These are phyloP conservation scores for Holothuria leucospilota DNA, from an alignment of 53 echinoderm and acorn worm genomes.

Conservation along the genomic window DNA sequence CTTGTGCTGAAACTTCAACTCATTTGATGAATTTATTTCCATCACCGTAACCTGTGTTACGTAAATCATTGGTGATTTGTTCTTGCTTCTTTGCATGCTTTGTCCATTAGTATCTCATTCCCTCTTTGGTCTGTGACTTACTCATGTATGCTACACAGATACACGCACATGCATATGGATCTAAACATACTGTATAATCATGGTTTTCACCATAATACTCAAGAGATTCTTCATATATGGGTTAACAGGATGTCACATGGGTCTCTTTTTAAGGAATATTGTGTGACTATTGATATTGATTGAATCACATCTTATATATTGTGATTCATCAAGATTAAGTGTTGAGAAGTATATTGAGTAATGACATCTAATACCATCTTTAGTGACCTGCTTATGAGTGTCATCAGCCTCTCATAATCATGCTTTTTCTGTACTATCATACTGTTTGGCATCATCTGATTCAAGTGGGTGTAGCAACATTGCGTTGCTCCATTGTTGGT, in stretches of 20 bases:
- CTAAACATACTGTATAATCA: constrained; percentile 54
- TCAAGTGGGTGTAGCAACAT: constrained; percentile 14
- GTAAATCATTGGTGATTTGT: background rate
- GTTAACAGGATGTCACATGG: constrained; percentile 43
- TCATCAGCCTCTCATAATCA: background rate
- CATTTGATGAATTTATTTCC: constrained; percentile 52
- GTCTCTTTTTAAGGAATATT: constrained; percentile 10
- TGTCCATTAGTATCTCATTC: constrained; percentile 54
- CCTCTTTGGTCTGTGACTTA: constrained; percentile 54
- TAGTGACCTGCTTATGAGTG: background rate
- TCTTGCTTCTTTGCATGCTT: constrained; percentile 54
- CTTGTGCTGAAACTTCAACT: constrained; percentile 51
- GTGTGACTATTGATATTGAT: constrained; percentile 27
- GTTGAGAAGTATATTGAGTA: constrained; percentile 7
- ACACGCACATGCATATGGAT: constrained; percentile 64
- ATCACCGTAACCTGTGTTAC: constrained; percentile 22
- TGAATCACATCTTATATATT: constrained; percentile 46
- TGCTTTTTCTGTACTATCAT: background rate
- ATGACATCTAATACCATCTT: constrained; percentile 36
- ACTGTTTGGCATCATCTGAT: background rate
- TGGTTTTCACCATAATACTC: constrained; percentile 41
- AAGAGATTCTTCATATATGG: constrained; percentile 53
- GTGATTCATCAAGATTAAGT: constrained; percentile 13
- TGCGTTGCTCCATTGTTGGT: constrained; percentile 45
- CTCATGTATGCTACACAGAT: constrained; percentile 64